Evolutionary conservation across 2,797 vertebrate species (phyloP), one percentile per base, ranked within the genome.

Genomic region (Lindbergichthys nudifrons): DNA sequence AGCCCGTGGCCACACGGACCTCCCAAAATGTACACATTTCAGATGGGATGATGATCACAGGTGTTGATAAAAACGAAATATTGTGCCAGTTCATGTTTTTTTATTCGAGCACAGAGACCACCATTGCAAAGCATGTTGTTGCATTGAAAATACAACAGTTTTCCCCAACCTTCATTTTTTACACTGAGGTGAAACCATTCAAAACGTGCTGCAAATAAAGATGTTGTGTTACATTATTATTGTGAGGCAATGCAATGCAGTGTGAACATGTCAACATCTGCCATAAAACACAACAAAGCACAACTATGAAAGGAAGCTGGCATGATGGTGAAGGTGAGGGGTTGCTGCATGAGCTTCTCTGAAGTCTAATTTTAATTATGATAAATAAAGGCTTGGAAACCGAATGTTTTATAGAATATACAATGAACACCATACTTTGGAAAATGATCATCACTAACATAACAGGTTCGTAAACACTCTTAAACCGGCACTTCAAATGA

Each of bases 1-100:
- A 67, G 45, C 39, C 64, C 7, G n/a, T 23, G n/a, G 61, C 19
- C 54, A 50, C 32, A n/a, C 42, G 19, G 32, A 74, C 3, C 18
- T 41, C 66, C 57, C 62, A 58, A 70, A 46, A 69, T 23, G 23
- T 26, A 63, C 66, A 47, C 7, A 6, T 43, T 64, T 39, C 5
- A 10, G 47, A 12, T 21, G 47, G 19, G 6, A 56, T 26, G 30
- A 56, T 59, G 64, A 10, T 64, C 48, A 52, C 10, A 62, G 42
- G 10, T 63, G 39, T 52, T 45, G 9, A 5, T 21, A 21, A 30
- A 51, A 15, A 4, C 4, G 1, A 36, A 11, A n/a, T 41, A n/a
- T 43, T 3, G 32, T 12, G 60, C n/a, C 47, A 11, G 23, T 10
- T n/a, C 14, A 51, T 63, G 2, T 41, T 41, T 42, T 18, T 19